Evolutionary conservation across 2,113 vertebrate genomes (phyloP).

Genomic region (Progne subis): DNA sequence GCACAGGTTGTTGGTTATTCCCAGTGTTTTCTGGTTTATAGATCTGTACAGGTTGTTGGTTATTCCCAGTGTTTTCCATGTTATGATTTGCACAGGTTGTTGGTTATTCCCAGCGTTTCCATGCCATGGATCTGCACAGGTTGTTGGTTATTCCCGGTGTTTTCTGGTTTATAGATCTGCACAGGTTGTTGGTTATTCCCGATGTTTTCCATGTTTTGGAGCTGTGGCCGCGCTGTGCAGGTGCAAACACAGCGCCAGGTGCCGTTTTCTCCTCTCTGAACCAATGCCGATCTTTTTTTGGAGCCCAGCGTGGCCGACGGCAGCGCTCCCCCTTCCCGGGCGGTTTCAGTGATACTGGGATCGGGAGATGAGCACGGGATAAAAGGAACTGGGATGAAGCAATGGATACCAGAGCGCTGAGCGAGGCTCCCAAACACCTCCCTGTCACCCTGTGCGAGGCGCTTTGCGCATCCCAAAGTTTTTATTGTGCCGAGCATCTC

Average conservation of each 20-base stretch:
- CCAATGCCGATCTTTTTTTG: neutral
- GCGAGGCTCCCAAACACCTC: neutral
- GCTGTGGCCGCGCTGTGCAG: neutral
- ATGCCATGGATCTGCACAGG: no score
- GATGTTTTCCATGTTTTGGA: neutral
- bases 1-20: no score
- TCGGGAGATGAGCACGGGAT: neutral
- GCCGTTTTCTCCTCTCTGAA: neutral
- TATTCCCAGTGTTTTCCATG: no score
- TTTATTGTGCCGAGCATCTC: neutral
- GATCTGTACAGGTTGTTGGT: no score
- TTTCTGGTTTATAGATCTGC: neutral
- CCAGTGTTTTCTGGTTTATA: no score
- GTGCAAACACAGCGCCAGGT: neutral
- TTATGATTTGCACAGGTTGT: no score
- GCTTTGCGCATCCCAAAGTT: neutral
- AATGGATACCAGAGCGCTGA: neutral
- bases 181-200: neutral
- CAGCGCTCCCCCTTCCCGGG: neutral
- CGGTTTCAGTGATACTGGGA: neutral
- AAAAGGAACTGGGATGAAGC: neutral
- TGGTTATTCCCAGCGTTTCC: no score
- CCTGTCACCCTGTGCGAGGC: fast-evolving
- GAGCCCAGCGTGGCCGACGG: fast-evolving
- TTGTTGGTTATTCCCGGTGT: neutral